Conservation (phyloP, 2,888 invertebrate genomes). For the Drosophila conformis region DNA sequence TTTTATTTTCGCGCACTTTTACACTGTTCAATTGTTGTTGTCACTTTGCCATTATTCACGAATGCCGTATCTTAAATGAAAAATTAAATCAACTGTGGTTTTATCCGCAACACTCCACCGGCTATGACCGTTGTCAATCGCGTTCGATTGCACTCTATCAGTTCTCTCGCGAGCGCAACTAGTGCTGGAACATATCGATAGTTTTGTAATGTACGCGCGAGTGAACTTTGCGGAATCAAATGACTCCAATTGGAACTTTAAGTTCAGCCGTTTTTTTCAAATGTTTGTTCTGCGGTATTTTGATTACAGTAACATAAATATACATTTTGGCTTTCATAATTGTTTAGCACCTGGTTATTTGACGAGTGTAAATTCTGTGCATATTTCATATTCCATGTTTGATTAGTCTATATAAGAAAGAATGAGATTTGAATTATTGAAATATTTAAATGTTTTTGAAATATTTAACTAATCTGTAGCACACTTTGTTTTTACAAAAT, state of each 20-base stretch:
- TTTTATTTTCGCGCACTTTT: conserved; percentile 20
- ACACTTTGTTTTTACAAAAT: not conserved
- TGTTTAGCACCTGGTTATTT: not conserved
- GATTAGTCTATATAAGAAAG: not conserved
- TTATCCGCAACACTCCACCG: conserved; percentile 30
- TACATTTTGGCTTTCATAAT: not conserved
- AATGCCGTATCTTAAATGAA: conserved; percentile 24
- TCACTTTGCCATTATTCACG: conserved; percentile 23
- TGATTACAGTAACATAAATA: not conserved
- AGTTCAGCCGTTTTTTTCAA: not conserved
- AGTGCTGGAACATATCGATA: conserved; percentile 43
- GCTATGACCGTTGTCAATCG: conserved; percentile 51
- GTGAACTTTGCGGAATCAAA: conserved; percentile 3
- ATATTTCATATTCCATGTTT: not conserved
- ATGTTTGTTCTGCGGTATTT: not conserved
- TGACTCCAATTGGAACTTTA: conserved; percentile 1
- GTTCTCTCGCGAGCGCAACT: conserved; percentile 24
- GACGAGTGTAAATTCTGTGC: not conserved
- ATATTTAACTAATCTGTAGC: not conserved
- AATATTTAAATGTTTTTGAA: too few species aligned
- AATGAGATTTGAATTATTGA: not conserved
- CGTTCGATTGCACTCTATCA: conserved; percentile 59
- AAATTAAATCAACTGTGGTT: conserved; percentile 17
- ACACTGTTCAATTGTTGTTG: conserved; percentile 14
- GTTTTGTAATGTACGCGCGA: conserved; percentile 11